Evolutionary conservation across 2,797 vertebrate genomes (phyloP).

Genomic region (Gymnodraco acuticeps): DNA sequence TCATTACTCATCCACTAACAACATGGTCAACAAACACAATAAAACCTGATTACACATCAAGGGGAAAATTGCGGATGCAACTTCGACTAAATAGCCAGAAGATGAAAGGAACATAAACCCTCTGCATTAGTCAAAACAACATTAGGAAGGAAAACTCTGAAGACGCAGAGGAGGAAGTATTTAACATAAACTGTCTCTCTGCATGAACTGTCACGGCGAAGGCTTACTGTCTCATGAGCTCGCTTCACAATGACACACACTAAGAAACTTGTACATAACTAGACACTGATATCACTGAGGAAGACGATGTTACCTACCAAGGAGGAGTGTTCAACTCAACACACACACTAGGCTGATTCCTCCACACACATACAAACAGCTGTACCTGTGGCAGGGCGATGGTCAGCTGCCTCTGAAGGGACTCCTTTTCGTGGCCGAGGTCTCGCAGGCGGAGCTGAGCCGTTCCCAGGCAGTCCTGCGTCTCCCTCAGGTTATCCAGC

Average conservation of each 20-base stretch:
- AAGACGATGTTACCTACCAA: conserved; percentile 28
- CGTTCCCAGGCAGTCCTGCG: conserved; percentile 90
- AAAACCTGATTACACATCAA: conserved; percentile 43
- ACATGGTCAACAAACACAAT: conserved; percentile 43
- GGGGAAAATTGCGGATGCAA: conserved; percentile 37
- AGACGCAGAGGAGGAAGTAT: conserved; percentile 40
- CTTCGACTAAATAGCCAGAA: conserved; percentile 37
- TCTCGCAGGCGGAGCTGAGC: conserved; percentile 92
- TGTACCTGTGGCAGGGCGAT: conserved; percentile 93
- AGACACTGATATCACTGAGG: conserved; percentile 27
- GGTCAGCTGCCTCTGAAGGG: conserved; percentile 91
- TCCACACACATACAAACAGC: not conserved
- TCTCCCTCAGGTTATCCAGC: conserved; percentile 92
- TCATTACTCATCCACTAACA: conserved; percentile 50
- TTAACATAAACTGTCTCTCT: conserved; percentile 53
- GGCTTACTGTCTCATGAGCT: conserved; percentile 63
- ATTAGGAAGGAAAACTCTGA: conserved; percentile 47
- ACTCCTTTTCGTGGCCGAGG: conserved; percentile 92
- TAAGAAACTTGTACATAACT: conserved; percentile 26
- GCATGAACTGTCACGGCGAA: conserved; percentile 59
- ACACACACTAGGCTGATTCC: not conserved
- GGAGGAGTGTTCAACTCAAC: conserved; percentile 15
- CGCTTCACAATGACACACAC: conserved; percentile 42
- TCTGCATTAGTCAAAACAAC: conserved; percentile 38
- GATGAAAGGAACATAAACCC: conserved; percentile 32